phyloP scores from a whole-genome alignment of 2,888 invertebrate genomes.

The Drosophila quinaria region DNA sequence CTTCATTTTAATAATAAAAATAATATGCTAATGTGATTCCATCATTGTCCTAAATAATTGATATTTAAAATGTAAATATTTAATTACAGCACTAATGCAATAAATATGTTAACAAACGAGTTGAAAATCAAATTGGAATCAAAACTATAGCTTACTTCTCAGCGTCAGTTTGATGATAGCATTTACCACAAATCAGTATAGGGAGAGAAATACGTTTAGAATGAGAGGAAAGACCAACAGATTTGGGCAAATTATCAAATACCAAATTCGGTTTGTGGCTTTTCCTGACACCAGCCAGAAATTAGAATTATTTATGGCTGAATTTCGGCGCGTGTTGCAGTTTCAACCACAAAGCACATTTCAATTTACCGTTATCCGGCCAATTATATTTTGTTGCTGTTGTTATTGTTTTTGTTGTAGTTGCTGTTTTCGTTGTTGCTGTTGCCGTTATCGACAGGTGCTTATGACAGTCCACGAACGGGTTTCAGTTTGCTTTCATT shows the following conservation, averaged over 20 bases:
- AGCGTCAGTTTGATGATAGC: constrained; percentile 4
- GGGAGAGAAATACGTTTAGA: neutral
- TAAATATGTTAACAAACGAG: neutral
- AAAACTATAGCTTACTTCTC: constrained; percentile 5
- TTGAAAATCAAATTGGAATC: constrained; percentile 1
- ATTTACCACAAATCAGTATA: neutral
- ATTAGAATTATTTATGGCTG: constrained; percentile 27
- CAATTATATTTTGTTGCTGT: neutral
- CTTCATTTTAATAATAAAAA: neutral
- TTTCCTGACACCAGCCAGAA: constrained; percentile 11
- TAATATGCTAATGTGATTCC: constrained; percentile 5
- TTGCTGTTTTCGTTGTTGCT: constrained; percentile 4
- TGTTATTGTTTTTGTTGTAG: neutral
- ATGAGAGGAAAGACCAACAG: no score
- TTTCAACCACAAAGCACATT: constrained; percentile 26
- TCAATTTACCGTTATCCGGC: constrained; percentile 4
- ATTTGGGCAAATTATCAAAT: constrained; percentile 2
- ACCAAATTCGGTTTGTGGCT: constrained; percentile 19
- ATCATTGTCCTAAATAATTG: no score
- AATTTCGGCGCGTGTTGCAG: neutral
- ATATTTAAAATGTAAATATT: constrained; percentile 8
- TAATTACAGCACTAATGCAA: constrained; percentile 1
- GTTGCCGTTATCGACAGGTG: constrained; percentile 21
- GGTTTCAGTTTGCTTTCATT: constrained; percentile 2
- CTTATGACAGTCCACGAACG: constrained; percentile 20